Evolutionary conservation across 1,140 invertebrate species (phyloP), one percentile per base, ranked within the genome.

Genomic region (Drosophila tsacasi): DNA sequence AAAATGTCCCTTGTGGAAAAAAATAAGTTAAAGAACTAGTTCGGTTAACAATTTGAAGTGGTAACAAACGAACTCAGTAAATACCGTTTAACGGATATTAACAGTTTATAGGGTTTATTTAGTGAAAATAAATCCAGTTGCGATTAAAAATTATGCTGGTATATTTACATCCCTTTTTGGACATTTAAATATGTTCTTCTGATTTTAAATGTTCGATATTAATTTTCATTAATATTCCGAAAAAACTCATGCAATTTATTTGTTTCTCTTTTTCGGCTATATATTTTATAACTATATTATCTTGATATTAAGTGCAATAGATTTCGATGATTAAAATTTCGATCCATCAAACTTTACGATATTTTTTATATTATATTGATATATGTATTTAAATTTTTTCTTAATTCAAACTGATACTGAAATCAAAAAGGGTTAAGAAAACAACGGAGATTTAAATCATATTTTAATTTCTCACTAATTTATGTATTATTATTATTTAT

Each of bases 21-120:
- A 47, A 37, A 25, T 13, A 12, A 13, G 2, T 3, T 21, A 27
- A 54, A 39, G 52, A 64, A 54, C 67, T 79, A 27, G 52, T 60
- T 62, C 44, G 5, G 25, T 25, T n/a, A 9, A 23, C 17, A 0
- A 0, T 23, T 37, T 17, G 1, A 39, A 37, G 47, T 37, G 32
- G 10, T 32, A 46, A 47, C 9, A 54, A 15, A 44, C 0, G 1
- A 57, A 57, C 21, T 37, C 19, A 10, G 15, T 37, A 12, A 37
- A 37, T 17, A n/a, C 9, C 12, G 7, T 2, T 21, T 54, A 12
- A 12, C n/a, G 6, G 0, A 21, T 5, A 21, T 44, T 44, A 2
- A 1, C 0, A 17, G 37, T 17, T 40, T 8, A 7, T 44, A 4
- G 2, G 19, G 17, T 19, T 27, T 2, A 1, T 50, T 27, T 0